Percentiles rank a stretch among this genome's conserved stretches.
These are phyloP conservation scores for Hystrix brachyura DNA, from an alignment of 2,113 vertebrate genomes.

Conservation along the genomic window DNA sequence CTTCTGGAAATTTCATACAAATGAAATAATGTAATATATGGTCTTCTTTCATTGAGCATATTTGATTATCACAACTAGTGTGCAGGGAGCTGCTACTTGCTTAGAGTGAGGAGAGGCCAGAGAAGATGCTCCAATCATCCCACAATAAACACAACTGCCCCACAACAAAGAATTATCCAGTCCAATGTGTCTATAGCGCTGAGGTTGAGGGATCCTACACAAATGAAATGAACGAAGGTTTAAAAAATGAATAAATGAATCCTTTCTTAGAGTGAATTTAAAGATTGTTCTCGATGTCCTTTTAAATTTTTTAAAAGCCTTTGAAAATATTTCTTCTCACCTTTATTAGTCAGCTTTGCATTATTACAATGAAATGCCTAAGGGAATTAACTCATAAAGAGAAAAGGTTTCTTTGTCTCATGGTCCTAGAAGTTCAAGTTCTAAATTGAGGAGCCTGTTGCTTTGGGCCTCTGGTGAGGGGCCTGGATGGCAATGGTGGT, in stretches of 20 bases:
- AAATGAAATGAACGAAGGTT: not conserved
- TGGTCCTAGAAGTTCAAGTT: not conserved
- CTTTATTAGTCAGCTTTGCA: not conserved
- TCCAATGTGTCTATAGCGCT: not conserved
- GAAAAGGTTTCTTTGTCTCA: not conserved
- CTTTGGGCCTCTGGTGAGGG: not conserved
- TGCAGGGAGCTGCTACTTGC: not conserved
- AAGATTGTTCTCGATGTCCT: not conserved
- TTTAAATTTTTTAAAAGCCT: not conserved
- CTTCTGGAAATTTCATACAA: not conserved
- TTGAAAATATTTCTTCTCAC: not conserved
- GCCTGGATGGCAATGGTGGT: not conserved
- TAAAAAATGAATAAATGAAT: not conserved
- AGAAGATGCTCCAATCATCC: not conserved
- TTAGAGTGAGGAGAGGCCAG: not conserved
- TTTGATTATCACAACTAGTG: not conserved
- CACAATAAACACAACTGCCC: not conserved
- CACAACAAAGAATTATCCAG: not conserved
- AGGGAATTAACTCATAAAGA: not conserved
- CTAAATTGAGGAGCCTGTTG: not conserved
- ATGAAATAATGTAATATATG: not conserved
- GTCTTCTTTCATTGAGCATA: not conserved
- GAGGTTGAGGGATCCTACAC: not conserved
- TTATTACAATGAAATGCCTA: not conserved
- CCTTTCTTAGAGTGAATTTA: not conserved